Percentiles rank a stretch among this genome's conserved stretches.
These are phyloP conservation scores for Bufo bufo DNA, from an alignment of 2,113 vertebrate species.

Conservation along the genomic window DNA sequence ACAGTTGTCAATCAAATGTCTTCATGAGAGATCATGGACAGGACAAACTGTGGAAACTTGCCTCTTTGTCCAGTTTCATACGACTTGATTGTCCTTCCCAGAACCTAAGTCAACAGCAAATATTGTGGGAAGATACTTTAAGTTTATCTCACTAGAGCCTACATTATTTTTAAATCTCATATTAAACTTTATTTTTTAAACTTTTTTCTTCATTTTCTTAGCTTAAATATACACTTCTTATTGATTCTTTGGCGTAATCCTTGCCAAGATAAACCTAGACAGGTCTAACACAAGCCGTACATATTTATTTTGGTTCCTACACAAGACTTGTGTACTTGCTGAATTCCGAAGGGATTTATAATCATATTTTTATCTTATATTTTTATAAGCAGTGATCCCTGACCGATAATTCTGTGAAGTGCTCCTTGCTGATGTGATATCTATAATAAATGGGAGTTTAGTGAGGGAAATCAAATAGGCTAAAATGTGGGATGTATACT, in stretches of 20 bases:
- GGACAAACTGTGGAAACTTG: not conserved
- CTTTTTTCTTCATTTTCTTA: not conserved
- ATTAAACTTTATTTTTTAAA: not conserved
- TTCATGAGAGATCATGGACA: not conserved
- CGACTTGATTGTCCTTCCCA: not conserved
- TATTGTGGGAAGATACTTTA: constrained; percentile 27
- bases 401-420: not conserved
- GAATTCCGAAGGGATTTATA: not conserved
- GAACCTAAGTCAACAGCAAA: not conserved
- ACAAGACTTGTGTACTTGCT: not conserved
- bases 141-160: not conserved
- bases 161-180: not conserved
- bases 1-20: not conserved
- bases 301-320: not conserved
- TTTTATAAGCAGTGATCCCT: not conserved
- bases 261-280: constrained; percentile 6
- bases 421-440: not conserved
- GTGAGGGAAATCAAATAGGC: not conserved
- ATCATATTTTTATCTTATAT: not conserved
- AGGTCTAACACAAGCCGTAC: not conserved
- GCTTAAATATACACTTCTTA: not conserved
- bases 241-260: not conserved
- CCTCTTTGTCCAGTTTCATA: not conserved
- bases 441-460: not conserved
- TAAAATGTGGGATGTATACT: too few relatives aligned